Base-by-base conservation (phyloP, 2,797 vertebrate genomes). In the Lepus oiostolus region DNA sequence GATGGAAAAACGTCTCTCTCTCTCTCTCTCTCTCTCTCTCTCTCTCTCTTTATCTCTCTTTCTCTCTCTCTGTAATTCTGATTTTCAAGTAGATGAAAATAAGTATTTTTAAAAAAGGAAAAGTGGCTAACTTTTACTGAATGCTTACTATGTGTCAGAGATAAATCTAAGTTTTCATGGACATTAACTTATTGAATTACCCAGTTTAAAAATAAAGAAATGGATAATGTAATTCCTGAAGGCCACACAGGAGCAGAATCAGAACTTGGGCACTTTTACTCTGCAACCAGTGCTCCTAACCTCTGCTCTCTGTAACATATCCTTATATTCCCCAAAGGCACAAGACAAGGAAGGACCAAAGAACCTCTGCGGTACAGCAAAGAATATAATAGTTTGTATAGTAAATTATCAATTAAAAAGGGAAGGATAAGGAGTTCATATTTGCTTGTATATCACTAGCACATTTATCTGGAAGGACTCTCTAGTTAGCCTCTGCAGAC, bases 121-220 rank as follows among this genome's bases (percentile, higher is more conserved):
- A 93, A 70, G 58, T n/a, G 12, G 68, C 28, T 88, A 79, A 58
- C 21, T 88, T 70, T 68, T 95, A 88, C 65, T 85, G 54, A 93
- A 47, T 81, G 35, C 17, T 74, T 89, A 85, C 21, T 58, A 63
- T 75, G 16, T 54, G 21, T 72, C 38, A 47, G 38, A 88, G 50
- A 76, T 32, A 88, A 88, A 94, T 85, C 62, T 68, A 90, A 81
- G 12, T 47, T 82, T 93, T 91, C 67, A 85, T 14, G 58, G 54
- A 85, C 12, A 93, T 26, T 76, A 88, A 91, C 24, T 85, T 65
- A 77, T 72, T 91, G 62, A n/a, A 88, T 93, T 58, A 2, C 3
- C 16, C 58, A 82, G 50, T 81, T 90, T 62, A 68, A 92, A 93
- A 63, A 93, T 21, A 32, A 86, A n/a, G 42, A 96, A 86, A 88